These are phyloP conservation scores for Melanocharis versteri DNA, from an alignment of 2,113 vertebrate species.

Conservation along the genomic window DNA sequence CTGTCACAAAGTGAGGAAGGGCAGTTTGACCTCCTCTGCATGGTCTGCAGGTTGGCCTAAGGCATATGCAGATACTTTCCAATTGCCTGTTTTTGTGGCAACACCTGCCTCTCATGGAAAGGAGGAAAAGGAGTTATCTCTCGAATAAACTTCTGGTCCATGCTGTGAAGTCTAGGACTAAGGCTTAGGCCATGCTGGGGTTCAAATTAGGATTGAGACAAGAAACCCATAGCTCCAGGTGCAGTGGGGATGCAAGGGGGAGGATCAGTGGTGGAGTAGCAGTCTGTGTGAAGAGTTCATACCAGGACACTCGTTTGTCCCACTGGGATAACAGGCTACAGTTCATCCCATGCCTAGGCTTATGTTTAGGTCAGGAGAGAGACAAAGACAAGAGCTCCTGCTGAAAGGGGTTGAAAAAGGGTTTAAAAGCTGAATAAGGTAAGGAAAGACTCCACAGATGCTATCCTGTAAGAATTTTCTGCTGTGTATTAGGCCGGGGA, in stretches of 20 bases:
- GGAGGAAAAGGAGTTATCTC: background rate
- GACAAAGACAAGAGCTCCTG: background rate
- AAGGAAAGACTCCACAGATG: background rate
- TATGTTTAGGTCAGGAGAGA: background rate
- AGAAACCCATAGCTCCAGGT: background rate
- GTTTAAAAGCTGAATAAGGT: background rate
- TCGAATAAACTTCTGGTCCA: background rate
- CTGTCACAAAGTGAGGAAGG: background rate
- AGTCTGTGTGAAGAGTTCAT: background rate
- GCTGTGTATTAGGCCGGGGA: background rate
- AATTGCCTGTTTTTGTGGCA: background rate
- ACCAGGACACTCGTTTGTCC: background rate
- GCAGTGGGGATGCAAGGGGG: background rate
- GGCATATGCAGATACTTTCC: fast-evolving
- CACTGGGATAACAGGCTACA: background rate
- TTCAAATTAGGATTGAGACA: background rate
- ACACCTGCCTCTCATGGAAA: background rate
- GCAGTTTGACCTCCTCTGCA: background rate
- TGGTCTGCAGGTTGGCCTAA: background rate
- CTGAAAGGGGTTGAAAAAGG: background rate
- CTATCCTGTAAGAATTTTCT: background rate
- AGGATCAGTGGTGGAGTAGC: background rate
- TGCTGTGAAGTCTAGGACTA: background rate
- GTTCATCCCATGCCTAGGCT: background rate
- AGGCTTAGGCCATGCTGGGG: background rate